A percentile compares a stretch with the other conserved stretches of the same genome.
Conservation (phyloP, 2,888 invertebrate genomes). For the Pardosa pseudoannulata region DNA sequence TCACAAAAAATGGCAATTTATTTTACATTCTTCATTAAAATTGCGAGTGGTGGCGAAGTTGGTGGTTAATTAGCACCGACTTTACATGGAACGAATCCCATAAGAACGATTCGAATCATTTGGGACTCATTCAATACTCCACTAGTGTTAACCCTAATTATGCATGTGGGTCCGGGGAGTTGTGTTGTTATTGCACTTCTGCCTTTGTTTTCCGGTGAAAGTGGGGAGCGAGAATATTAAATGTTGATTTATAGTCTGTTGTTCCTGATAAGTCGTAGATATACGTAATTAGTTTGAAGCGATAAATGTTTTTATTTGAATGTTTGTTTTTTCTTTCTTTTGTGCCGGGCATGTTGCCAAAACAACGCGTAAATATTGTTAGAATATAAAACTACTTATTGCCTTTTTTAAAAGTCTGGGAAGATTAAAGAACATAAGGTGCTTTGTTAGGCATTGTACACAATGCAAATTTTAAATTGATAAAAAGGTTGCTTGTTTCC, state of each 20-base stretch:
- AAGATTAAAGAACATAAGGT: too few species aligned
- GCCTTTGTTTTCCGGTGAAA: background rate
- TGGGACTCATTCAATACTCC: slow-evolving; percentile 8
- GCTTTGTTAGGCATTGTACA: too few species aligned
- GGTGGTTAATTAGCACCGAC: slow-evolving; percentile 4
- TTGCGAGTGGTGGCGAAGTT: background rate
- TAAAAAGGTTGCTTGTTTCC: background rate
- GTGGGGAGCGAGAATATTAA: background rate
- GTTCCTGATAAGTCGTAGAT: background rate
- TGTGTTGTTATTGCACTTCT: background rate
- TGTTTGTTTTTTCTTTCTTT: too few species aligned
- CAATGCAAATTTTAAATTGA: background rate
- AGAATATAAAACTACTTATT: too few species aligned
- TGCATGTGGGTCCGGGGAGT: slow-evolving; percentile 4
- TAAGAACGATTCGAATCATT: slow-evolving; percentile 9
- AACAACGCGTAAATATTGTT: background rate
- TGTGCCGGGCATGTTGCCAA: background rate
- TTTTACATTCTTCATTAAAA: slow-evolving; percentile 9
- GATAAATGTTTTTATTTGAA: background rate
- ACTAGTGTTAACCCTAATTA: slow-evolving; percentile 27
- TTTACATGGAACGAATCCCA: slow-evolving; percentile 2
- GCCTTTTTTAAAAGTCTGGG: too few species aligned
- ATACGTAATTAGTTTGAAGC: background rate
- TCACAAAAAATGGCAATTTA: background rate
- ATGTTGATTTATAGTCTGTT: background rate